phyloP scores from a whole-genome alignment of 2,888 invertebrate species.

The Merodon equestris region DNA sequence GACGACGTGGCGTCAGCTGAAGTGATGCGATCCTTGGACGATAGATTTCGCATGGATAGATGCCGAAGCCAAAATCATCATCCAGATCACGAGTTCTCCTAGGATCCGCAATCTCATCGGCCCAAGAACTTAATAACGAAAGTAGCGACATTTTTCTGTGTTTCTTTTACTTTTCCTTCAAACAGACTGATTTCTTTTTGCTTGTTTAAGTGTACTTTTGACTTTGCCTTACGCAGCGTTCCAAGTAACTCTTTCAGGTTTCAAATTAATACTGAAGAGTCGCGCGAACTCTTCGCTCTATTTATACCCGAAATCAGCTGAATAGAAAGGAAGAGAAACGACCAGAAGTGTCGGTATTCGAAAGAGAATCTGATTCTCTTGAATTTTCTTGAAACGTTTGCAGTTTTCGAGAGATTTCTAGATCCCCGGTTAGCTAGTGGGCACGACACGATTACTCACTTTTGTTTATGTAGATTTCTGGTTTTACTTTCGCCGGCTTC shows the following conservation, averaged over 20 bases:
- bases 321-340: not conserved
- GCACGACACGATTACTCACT: not conserved
- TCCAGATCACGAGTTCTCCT: slow-evolving; percentile 70
- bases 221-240: not conserved
- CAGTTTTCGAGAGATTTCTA: slow-evolving; percentile 31
- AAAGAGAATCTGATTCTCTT: slow-evolving; percentile 13
- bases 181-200: not conserved
- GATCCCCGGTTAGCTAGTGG: not conserved
- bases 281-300: not conserved
- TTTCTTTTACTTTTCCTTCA: not conserved
- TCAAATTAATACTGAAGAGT: slow-evolving; percentile 40
- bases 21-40: slow-evolving; percentile 71
- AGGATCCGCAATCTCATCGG: slow-evolving; percentile 73
- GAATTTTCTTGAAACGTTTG: not conserved
- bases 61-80: slow-evolving; percentile 74
- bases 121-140: slow-evolving; percentile 75
- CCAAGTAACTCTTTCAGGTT: not conserved
- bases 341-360: slow-evolving; percentile 4
- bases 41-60: slow-evolving; percentile 75
- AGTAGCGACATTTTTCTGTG: slow-evolving; percentile 73
- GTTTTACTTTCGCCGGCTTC: not conserved
- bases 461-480: not conserved
- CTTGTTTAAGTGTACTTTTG: not conserved
- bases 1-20: slow-evolving; percentile 81
- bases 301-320: slow-evolving; percentile 22